Conservation (phyloP, 2,113 vertebrate genomes). For the Oncorhynchus clarkii region DNA sequence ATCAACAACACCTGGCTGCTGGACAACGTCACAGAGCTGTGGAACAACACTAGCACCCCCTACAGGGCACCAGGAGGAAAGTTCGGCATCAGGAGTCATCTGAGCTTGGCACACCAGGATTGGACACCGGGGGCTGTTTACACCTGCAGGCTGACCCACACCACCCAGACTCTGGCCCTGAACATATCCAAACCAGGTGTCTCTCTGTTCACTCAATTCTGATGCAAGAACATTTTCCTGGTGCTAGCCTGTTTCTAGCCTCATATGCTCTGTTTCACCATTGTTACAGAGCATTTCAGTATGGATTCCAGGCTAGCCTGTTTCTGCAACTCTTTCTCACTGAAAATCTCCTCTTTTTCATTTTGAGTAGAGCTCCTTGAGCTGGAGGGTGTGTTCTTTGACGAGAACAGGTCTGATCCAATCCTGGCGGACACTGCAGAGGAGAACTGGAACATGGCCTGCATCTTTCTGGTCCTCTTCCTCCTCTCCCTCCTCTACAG, state of each 20-base stretch:
- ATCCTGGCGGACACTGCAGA: conserved; percentile 33
- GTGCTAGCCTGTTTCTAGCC: no score
- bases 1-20: conserved; percentile 49
- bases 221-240: no score
- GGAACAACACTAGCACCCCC: conserved; percentile 22
- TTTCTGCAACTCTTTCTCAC: not conserved
- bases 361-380: conserved; percentile 34
- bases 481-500: conserved; percentile 58
- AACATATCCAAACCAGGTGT: no score
- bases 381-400: conserved; percentile 28
- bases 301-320: not conserved
- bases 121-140: no score
- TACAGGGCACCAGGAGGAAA: conserved; percentile 57
- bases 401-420: conserved; percentile 33
- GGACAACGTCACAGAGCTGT: conserved; percentile 7
- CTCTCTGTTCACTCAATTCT: no score
- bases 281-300: no score
- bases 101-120: conserved; percentile 30
- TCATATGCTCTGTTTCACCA: no score
- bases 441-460: conserved; percentile 60
- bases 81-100: conserved; percentile 61
- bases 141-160: no score
- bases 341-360: not conserved
- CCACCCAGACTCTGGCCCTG: no score
- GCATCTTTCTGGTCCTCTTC: conserved; percentile 60